These are phyloP conservation scores for Perca flavescens DNA, from an alignment of 2,113 vertebrate species.

Conservation along the genomic window DNA sequence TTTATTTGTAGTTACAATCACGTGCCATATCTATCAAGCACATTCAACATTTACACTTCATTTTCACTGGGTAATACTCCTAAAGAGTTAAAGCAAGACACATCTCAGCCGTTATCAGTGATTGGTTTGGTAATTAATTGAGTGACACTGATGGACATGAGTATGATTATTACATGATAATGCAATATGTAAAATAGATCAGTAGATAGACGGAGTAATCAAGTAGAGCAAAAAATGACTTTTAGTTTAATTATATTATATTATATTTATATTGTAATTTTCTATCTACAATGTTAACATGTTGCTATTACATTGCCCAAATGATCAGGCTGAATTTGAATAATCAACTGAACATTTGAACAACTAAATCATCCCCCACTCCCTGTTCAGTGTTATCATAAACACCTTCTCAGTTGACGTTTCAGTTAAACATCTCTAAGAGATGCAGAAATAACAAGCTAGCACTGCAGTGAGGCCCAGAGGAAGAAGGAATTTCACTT, in stretches of 20 bases:
- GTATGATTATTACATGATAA: too few species aligned
- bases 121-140: neutral
- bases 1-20: constrained; percentile 37
- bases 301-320: neutral
- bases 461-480: constrained; percentile 10
- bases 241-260: neutral
- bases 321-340: neutral
- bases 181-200: neutral
- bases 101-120: neutral
- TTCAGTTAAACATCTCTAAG: constrained; percentile 2
- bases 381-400: neutral
- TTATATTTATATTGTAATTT: neutral
- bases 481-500: neutral
- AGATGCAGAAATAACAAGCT: neutral
- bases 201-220: neutral
- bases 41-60: constrained; percentile 29
- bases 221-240: neutral
- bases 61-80: neutral
- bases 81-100: neutral
- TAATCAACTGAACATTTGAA: neutral
- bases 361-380: neutral
- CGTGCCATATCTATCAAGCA: neutral
- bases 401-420: neutral
- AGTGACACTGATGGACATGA: neutral
- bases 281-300: neutral